Evolutionary conservation across 2,888 invertebrate genomes (phyloP).

Genomic region (Patella caerulea): DNA sequence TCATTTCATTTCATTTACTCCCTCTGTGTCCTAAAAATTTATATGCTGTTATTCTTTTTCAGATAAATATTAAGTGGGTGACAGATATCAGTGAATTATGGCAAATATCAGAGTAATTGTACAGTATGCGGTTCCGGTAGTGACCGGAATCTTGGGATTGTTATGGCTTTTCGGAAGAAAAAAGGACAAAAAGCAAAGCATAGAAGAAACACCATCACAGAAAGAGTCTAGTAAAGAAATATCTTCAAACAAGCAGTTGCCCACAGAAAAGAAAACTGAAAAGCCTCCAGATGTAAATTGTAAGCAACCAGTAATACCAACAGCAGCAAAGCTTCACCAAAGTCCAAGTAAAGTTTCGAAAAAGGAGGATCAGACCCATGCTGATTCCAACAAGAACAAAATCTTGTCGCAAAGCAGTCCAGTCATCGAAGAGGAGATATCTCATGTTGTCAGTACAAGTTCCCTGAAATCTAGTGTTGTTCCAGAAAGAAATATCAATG

Average conservation of each 20-base stretch:
- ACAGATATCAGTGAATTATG: constrained; percentile 26
- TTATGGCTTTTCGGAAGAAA: constrained; percentile 55
- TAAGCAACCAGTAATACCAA: neutral
- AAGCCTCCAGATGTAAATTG: constrained; percentile 1
- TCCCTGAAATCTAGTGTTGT: neutral
- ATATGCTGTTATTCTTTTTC: no score
- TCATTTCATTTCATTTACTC: no score
- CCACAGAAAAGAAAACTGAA: constrained; percentile 21
- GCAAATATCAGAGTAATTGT: constrained; percentile 42
- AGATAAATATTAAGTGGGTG: no score
- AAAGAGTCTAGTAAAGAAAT: neutral
- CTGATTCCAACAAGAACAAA: no score
- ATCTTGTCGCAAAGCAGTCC: no score
- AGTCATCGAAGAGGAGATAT: no score
- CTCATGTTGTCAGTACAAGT: no score
- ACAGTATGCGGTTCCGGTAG: constrained; percentile 47
- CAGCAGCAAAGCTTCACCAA: no score
- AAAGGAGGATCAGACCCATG: no score
- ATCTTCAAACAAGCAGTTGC: constrained; percentile 21
- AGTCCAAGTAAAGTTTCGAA: no score
- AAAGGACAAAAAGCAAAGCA: constrained; percentile 22
- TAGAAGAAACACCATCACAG: neutral
- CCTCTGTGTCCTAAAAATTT: no score
- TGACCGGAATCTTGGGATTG: constrained; percentile 53
- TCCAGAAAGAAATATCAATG: neutral